These are phyloP conservation scores for Xiphophorus couchianus DNA, from an alignment of 2,113 vertebrate species.

Conservation along the genomic window DNA sequence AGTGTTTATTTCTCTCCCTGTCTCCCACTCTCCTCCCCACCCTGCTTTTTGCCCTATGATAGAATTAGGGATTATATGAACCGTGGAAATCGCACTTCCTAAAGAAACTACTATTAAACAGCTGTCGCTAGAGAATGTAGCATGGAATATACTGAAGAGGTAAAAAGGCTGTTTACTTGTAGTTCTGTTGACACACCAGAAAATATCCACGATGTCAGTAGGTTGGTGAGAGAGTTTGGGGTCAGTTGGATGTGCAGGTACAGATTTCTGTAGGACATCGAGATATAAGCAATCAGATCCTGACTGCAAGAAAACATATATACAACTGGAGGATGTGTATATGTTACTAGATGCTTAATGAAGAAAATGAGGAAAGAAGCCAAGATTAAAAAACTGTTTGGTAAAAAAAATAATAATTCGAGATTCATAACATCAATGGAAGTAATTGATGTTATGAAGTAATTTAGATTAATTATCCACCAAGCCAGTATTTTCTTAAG, in stretches of 20 bases:
- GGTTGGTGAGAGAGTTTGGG: conserved; percentile 32
- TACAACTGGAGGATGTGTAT: no score
- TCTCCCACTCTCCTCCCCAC: conserved; percentile 18
- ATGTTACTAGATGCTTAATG: no score
- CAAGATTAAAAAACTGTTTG: no score
- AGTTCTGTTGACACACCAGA: conserved; percentile 48
- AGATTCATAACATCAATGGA: no score
- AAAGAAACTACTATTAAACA: conserved; percentile 80
- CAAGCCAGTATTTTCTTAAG: no score
- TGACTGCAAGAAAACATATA: no score
- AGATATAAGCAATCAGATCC: neutral
- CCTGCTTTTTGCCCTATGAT: conserved; percentile 59
- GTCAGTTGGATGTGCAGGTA: conserved; percentile 6
- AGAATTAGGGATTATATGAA: conserved; percentile 80
- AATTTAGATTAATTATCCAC: no score
- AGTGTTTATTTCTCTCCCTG: conserved; percentile 37
- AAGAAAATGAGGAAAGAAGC: no score
- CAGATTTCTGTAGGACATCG: neutral
- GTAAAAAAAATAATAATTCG: no score
- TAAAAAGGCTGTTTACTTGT: conserved; percentile 63
- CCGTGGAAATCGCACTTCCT: conserved; percentile 80
- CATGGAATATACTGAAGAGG: conserved; percentile 28
- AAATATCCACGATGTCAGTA: conserved; percentile 28
- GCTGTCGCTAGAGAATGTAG: conserved; percentile 52
- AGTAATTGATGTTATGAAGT: no score